phyloP scores from a whole-genome alignment of 2,113 vertebrate genomes.

The Brachyhypopomus occidentalis region DNA sequence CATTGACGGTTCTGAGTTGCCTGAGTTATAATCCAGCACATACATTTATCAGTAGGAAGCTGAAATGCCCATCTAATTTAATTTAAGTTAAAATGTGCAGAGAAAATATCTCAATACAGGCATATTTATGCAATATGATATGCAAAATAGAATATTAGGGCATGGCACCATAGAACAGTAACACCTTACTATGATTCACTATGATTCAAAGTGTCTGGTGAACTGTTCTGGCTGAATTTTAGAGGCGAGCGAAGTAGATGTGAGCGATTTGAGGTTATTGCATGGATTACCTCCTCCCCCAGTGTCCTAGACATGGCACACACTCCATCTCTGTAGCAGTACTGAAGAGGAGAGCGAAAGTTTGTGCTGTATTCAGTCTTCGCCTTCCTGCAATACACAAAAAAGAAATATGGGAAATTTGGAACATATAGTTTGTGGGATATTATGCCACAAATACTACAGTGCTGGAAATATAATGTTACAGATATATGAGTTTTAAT shows the following conservation, averaged over 20 bases:
- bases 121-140: too few species aligned
- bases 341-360: slow-evolving; percentile 82
- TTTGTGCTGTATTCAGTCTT: slow-evolving; percentile 86
- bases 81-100: too few species aligned
- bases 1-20: too few species aligned
- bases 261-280: not conserved
- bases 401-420: not conserved
- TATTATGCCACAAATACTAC: not conserved
- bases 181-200: not conserved
- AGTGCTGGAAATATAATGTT: not conserved
- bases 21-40: too few species aligned
- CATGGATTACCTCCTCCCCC: slow-evolving; percentile 52
- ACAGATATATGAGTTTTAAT: not conserved
- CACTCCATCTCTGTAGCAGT: slow-evolving; percentile 78
- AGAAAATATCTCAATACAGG: too few species aligned
- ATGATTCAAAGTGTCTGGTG: not conserved
- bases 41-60: too few species aligned
- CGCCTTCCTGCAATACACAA: slow-evolving; percentile 70
- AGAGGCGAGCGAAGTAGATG: not conserved
- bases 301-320: slow-evolving; percentile 65
- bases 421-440: not conserved
- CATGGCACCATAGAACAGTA: not conserved
- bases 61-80: too few species aligned
- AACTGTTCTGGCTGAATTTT: not conserved
- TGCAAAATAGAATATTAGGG: not conserved